These are phyloP conservation scores for Oostethus manadensis DNA, from an alignment of 2,113 vertebrate genomes.

Conservation along the genomic window DNA sequence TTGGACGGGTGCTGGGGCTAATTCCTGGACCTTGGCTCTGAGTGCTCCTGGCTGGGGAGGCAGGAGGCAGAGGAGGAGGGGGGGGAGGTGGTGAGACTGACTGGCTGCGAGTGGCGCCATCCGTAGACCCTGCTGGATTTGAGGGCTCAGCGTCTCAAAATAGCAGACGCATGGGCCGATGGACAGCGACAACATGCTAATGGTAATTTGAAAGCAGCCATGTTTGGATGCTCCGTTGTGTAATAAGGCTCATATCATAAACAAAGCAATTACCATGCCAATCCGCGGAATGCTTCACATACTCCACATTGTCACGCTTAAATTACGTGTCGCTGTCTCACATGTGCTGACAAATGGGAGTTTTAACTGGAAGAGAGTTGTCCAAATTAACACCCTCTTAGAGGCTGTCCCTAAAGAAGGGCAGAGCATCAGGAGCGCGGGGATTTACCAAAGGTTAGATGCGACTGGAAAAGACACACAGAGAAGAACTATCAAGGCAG, in stretches of 20 bases:
- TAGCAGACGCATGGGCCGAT: constrained; percentile 8
- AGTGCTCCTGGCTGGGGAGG: constrained; percentile 56
- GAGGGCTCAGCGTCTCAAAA: constrained; percentile 50
- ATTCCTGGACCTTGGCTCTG: constrained; percentile 67
- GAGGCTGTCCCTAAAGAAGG: constrained; percentile 30
- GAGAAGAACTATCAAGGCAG: background rate
- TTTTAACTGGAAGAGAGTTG: constrained; percentile 38
- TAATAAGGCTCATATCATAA: constrained; percentile 1
- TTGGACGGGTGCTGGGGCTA: constrained; percentile 64
- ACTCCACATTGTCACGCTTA: background rate
- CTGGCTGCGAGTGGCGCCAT: constrained; percentile 83
- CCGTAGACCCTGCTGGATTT: constrained; percentile 80
- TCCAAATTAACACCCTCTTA: constrained; percentile 42
- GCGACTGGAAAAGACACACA: background rate
- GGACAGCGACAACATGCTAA: constrained; percentile 1
- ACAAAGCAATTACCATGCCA: constrained; percentile 5
- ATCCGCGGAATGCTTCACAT: constrained; percentile 1
- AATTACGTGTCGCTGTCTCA: background rate
- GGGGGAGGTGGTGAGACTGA: constrained; percentile 64
- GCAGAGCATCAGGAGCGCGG: constrained; percentile 12
- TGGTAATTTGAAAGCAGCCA: constrained; percentile 4
- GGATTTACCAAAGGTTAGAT: constrained; percentile 10
- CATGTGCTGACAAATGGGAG: constrained; percentile 44
- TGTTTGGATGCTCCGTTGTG: background rate
- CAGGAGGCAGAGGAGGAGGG: constrained; percentile 26